phyloP scores from a whole-genome alignment of 2,113 vertebrate genomes.

The Pachycephala philippinensis region DNA sequence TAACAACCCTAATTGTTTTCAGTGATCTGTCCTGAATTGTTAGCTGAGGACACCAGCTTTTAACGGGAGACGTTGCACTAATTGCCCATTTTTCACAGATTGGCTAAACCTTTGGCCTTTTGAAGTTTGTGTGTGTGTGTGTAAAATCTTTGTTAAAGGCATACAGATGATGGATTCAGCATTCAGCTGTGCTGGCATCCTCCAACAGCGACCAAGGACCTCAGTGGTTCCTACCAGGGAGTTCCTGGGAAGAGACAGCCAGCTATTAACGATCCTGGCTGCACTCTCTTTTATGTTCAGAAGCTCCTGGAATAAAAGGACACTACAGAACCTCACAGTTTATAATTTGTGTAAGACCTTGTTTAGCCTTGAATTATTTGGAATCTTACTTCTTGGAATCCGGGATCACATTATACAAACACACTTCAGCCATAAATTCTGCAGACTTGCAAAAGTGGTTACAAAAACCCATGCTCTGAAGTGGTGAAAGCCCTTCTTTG shows the following conservation, averaged over 20 bases:
- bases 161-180: background rate
- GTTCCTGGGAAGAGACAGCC: background rate
- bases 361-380: background rate
- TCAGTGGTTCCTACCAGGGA: background rate
- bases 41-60: background rate
- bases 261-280: background rate
- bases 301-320: background rate
- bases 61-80: background rate
- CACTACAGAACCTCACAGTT: background rate
- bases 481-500: background rate
- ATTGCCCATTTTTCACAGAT: slow-evolving; percentile 27
- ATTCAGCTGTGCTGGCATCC: background rate
- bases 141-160: background rate
- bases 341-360: background rate
- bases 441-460: background rate
- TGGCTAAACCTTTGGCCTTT: background rate
- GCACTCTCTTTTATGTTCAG: background rate
- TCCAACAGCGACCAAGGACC: background rate
- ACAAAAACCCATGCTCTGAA: background rate
- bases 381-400: background rate
- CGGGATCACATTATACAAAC: background rate
- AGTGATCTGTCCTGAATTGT: background rate
- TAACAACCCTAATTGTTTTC: slow-evolving; percentile 44
- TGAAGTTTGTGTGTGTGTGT: background rate
- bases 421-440: background rate